Evolutionary conservation across 30 jellyfish, hydroid and myxozoan species (phyloP).

Genomic region (Aurelia sp.): DNA sequence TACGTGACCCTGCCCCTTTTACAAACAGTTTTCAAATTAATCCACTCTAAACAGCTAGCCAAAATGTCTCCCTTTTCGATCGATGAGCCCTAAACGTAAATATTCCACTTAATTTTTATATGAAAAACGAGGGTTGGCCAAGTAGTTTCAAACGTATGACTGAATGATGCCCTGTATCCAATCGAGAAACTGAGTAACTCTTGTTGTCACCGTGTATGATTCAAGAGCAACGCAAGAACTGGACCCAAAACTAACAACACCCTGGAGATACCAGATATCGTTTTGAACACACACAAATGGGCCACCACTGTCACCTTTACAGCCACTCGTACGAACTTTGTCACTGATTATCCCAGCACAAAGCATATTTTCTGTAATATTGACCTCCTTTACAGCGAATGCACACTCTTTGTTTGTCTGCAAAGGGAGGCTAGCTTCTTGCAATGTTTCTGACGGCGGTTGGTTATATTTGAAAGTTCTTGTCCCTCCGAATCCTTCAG

Average conservation of each 20-base stretch:
- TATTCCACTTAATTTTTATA: no score
- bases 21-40: no score
- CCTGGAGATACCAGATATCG: constrained; percentile 52
- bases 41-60: no score
- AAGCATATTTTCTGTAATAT: constrained; percentile 54
- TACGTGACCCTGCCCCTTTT: no score
- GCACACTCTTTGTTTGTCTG: constrained; percentile 55
- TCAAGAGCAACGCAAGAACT: constrained; percentile 54
- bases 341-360: constrained; percentile 74
- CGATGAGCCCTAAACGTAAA: no score
- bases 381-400: background rate
- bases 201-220: constrained; percentile 49
- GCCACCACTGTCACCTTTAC: constrained; percentile 87
- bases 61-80: no score
- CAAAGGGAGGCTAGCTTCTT: constrained; percentile 67
- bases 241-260: constrained; percentile 76
- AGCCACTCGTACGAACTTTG: constrained; percentile 25
- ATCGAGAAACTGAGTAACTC: constrained; percentile 40
- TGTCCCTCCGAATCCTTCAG: constrained; percentile 26
- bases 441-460: constrained; percentile 12
- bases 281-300: constrained; percentile 64
- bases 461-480: background rate
- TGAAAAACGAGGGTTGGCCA: no score
- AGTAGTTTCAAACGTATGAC: background rate
- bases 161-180: constrained; percentile 57